Base-by-base conservation (phyloP, 2,113 vertebrate species). In the Orientallactaga bullata region DNA sequence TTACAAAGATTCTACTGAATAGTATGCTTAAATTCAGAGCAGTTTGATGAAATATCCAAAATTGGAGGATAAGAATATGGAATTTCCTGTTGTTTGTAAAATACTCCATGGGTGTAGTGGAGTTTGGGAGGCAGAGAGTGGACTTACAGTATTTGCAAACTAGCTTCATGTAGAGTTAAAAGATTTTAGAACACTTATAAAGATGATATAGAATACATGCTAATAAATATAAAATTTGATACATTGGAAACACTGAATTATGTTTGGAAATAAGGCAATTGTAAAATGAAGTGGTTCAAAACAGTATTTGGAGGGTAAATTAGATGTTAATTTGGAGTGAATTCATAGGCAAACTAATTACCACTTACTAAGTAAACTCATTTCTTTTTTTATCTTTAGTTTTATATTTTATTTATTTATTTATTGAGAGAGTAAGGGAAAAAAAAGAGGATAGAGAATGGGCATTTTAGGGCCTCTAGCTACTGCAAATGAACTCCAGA, bases 271-370 rank as follows among this genome's bases (percentile, higher is more conserved):
- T 81, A 80, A 80, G 66, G 18, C 26, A 85, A 72, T 9, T 81
- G 80, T 93, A 93, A 90, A 78, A 78, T 15, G 3, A 91, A 94
- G 23, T 80, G 18, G 8, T 30, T 88, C 80, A 47, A 90, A 88
- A 37, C 13, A 42, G 30, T 60, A n/a, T 83, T 85, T 85, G 28
- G 66, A 32, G 13, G 17, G 2, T 35, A 76, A 24, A 60, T 87
- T 37, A 82, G 28, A 55, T 74, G 11, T 90, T 72, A 69, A 39
- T 91, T 82, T 79, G 47, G 13, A 24, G 16, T 86, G 39, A 74
- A 21, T 79, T 89, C 17, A 76, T 42, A 32, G 66, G 55, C 69
- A 86, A 32, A 77, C 73, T 89, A 83, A 47, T n/a, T n/a, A n/a
- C n/a, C 42, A 47, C 5, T 47, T 47, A 47, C 8, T 47, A 47